Conservation (phyloP, 2,113 vertebrate genomes). For the Anser brachyrhynchus region DNA sequence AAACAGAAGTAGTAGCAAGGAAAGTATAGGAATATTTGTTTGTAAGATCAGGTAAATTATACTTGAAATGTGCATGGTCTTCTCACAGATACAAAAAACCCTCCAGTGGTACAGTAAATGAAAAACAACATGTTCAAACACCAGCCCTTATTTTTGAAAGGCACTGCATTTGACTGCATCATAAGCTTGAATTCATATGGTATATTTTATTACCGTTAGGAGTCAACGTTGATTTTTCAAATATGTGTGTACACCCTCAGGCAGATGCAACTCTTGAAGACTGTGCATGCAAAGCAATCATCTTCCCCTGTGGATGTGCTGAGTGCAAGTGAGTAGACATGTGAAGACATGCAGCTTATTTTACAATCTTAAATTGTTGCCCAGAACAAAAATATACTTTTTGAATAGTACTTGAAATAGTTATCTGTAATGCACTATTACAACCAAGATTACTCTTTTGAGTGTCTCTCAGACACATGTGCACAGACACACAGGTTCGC, state of each 20-base stretch:
- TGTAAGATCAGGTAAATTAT: not conserved
- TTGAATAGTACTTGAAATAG: not conserved
- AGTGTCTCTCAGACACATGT: not conserved
- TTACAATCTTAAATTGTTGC: not conserved
- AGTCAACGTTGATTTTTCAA: not conserved
- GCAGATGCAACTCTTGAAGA: not conserved
- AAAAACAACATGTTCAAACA: not conserved
- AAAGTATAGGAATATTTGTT: not conserved
- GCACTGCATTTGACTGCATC: not conserved
- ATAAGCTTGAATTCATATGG: not conserved
- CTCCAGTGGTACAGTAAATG: not conserved
- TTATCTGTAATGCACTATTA: not conserved
- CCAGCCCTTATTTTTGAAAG: not conserved
- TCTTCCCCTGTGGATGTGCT: not conserved
- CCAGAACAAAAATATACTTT: not conserved
- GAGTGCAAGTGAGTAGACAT: not conserved
- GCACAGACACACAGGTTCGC: not conserved
- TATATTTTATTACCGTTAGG: not conserved
- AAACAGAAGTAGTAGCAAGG: not conserved
- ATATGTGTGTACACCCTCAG: rapidly evolving
- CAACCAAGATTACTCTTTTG: not conserved
- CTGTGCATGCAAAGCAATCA: not conserved
- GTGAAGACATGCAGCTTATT: not conserved
- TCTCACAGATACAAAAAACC: not conserved
- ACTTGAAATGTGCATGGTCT: not conserved